Conservation (phyloP, 2,113 vertebrate species). For the Vireo altiloquus region DNA sequence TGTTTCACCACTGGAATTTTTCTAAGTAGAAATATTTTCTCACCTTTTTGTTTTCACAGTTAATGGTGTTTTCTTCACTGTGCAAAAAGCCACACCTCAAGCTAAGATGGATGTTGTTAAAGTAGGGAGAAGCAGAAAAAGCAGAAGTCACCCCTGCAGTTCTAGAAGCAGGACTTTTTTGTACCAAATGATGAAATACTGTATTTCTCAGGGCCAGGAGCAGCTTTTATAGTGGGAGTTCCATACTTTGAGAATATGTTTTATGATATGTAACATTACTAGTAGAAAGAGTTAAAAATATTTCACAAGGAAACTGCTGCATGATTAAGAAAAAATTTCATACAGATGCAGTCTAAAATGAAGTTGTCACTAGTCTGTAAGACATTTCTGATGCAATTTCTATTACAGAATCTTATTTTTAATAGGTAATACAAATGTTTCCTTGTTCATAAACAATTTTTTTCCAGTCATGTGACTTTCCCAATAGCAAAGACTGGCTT, state of each 20-base stretch:
- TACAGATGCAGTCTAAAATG: background rate
- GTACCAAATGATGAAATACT: background rate
- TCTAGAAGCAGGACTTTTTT: background rate
- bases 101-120: background rate
- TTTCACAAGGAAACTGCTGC: background rate
- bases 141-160: background rate
- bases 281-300: background rate
- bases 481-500: background rate
- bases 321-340: background rate
- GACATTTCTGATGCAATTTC: background rate
- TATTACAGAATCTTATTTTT: background rate
- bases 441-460: background rate
- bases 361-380: background rate
- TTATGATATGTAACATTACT: background rate
- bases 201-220: background rate
- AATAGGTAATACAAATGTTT: background rate
- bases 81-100: background rate
- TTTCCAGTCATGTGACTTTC: background rate
- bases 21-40: slow-evolving; percentile 32
- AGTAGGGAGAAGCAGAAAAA: background rate
- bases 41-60: slow-evolving; percentile 6
- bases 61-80: background rate
- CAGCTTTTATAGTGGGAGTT: background rate
- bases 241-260: background rate
- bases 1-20: slow-evolving; percentile 12